Evolutionary conservation across 2,113 vertebrate species (phyloP).

Genomic region (Mandrillus leucophaeus): DNA sequence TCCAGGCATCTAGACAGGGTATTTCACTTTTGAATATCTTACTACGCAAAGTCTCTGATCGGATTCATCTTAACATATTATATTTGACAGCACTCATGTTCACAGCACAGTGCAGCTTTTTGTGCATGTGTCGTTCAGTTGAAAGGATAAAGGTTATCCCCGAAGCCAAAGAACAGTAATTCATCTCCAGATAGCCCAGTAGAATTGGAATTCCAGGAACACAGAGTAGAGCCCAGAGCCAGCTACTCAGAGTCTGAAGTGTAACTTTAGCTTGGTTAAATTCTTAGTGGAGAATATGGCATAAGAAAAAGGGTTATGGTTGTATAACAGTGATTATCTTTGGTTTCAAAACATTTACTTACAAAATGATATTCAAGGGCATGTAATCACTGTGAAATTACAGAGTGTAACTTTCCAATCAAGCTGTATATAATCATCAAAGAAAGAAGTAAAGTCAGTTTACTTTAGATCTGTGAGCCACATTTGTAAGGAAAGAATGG

Average conservation of each 20-base stretch:
- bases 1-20: neutral
- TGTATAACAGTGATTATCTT: conserved; percentile 76
- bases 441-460: conserved; percentile 52
- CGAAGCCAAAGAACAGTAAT: neutral
- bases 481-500: neutral
- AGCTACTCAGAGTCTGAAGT: neutral
- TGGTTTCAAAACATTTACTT: conserved; percentile 78
- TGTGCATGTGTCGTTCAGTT: neutral
- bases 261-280: conserved; percentile 67
- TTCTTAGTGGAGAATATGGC: conserved; percentile 66
- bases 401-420: conserved; percentile 73
- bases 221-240: neutral
- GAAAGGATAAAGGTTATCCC: neutral
- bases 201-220: neutral
- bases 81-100: neutral
- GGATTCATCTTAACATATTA: neutral
- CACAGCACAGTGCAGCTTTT: neutral
- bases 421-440: conserved; percentile 57
- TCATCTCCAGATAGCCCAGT: neutral
- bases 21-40: neutral
- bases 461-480: conserved; percentile 31
- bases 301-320: conserved; percentile 70
- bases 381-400: conserved; percentile 78
- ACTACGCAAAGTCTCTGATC: neutral
- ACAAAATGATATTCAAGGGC: conserved; percentile 68